Percentiles rank a stretch among this genome's conserved stretches.
phyloP scores from a whole-genome alignment of 1,140 invertebrate species.

The Melanaphis sacchari region DNA sequence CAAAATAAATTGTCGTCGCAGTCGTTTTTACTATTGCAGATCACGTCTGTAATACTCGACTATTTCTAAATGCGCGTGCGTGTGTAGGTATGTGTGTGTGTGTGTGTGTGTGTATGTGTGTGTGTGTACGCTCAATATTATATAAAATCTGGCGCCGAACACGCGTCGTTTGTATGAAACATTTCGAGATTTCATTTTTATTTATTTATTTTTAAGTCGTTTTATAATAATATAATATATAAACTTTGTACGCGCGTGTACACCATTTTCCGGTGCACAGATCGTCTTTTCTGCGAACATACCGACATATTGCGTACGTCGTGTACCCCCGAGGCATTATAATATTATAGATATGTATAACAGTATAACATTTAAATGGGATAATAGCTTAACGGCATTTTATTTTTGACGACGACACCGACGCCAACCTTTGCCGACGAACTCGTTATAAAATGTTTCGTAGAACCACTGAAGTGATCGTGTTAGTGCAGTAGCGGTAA shows the following conservation, averaged over 20 bases:
- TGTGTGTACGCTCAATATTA: not conserved
- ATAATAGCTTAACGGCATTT: not conserved
- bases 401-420: not conserved
- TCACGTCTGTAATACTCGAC: slow-evolving; percentile 16
- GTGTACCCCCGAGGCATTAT: not conserved
- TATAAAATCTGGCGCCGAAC: slow-evolving; percentile 12
- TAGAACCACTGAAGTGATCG: not conserved
- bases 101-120: not conserved
- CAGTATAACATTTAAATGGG: not conserved
- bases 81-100: not conserved
- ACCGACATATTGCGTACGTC: not conserved
- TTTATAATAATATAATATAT: slow-evolving; percentile 4
- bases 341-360: not conserved
- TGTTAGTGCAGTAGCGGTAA: not conserved
- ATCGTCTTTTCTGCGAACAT: not conserved
- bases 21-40: slow-evolving; percentile 1
- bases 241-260: not conserved
- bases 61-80: not conserved
- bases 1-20: not conserved
- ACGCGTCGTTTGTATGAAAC: not conserved
- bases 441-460: not conserved
- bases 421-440: too few relatives aligned
- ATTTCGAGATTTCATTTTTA: not conserved
- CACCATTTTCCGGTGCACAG: not conserved
- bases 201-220: slow-evolving; percentile 6